Evolutionary conservation across 2,888 invertebrate genomes (phyloP), one percentile per base, ranked within the genome.

Genomic region (Malthinus seriepunctatus): DNA sequence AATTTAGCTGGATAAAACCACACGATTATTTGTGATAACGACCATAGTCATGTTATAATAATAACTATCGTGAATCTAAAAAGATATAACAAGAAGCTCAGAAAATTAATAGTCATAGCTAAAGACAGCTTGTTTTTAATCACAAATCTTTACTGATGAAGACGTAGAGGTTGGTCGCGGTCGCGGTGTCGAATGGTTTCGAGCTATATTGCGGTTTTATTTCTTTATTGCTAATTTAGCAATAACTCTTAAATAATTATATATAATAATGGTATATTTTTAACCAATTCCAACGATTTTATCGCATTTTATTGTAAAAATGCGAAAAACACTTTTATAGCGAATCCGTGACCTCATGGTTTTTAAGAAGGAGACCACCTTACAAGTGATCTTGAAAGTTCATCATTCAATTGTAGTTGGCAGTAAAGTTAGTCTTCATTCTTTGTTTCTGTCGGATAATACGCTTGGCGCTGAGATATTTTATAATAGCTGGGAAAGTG

Each of bases 21-120:
- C 66, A 72, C 72, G 74, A 76, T 76, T 75, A 73, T 73, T 73
- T 69, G 69, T 67, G 75, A 75, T 75, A 76, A 74, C 74, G 73
- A 74, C 71, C 67, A 60, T 66, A 62, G 65, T 62, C 60, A 66
- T 63, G 67, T 70, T 67, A 71, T 39, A 39, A 23, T 23, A 23
- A 39, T 39, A 39, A 42, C 23, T 23, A 15, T 42, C 39, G 14
- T 42, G 15, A 42, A 42, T n/a, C 23, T 42, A 42, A 42, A 38
- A 39, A 23, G 39, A 42, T 15, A 42, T 11, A 42, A 9, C 8
- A 15, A 42, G 15, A 15, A 6, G 39, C 14, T 23, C 12, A 15
- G 39, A 42, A 42, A 42, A 42, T 42, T 42, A 42, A 42, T 42
- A 39, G 23, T 23, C 23, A 39, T 39, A 15, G 39, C 15, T 23